Base-by-base conservation (phyloP, 2,113 vertebrate genomes). In the Xenopus borealis region DNA sequence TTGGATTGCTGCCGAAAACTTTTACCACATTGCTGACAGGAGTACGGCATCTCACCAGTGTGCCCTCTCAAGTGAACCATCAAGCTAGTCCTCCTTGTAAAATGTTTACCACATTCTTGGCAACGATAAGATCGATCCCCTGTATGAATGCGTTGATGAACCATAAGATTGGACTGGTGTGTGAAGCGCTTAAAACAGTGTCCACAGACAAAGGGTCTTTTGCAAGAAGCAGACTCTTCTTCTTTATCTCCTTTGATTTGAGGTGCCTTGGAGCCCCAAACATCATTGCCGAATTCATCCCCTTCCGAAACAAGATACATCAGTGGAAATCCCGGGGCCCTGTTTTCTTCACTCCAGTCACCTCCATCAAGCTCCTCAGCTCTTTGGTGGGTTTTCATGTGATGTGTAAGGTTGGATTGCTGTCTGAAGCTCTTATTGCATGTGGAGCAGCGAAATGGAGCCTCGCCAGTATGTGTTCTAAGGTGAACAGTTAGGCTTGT, bases 401-500 rank as follows among this genome's bases (percentile, higher is more conserved):
- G 87, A 13, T 86, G 78, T 1, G 83, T 81, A 33, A 86, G 83
- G 62, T 83, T 85, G 23, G 80, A 80, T 44, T 81, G 84, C 73
- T 87, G 86, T 14, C 83, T 79, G 68, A 87, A 88, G 12, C 80
- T 80, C 74, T 85, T 81, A 62, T 77, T 50, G 3, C 85, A 88
- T 61, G 50, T 75, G 66, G 20, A 64, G 63, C 85, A 78, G 65
- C 71, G 75, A 71, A 85, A 73, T 17, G 75, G 75, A n/a, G 0
- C 52, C 73, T 94, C 94, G 44, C 94, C 92, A 17, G 78, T 71
- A 81, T 98, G 95, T 18, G 95, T 97, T 88, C 96, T 95, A 84
- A 95, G 88, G 30, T 98, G 96, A 7, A 95, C 93, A 47, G 94
- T 97, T 66, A 97, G 91, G 85, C 94, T 96, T 86, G 96, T 95